These are phyloP conservation scores for Agrotis puta DNA, from an alignment of 2,888 invertebrate species.

Conservation along the genomic window DNA sequence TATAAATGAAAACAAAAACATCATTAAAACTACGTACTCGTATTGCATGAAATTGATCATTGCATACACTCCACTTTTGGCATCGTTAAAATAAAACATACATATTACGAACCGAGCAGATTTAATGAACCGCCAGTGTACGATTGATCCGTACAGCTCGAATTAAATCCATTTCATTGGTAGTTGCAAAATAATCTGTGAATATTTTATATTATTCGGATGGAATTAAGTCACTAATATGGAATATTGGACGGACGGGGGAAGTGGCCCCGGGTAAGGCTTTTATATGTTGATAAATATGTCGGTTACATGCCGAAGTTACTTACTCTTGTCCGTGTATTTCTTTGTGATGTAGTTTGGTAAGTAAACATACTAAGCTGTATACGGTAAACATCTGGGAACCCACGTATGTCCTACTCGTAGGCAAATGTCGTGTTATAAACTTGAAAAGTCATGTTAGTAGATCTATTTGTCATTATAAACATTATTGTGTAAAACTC, in stretches of 20 bases:
- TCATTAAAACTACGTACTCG: constrained; percentile 16
- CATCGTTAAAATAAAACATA: constrained; percentile 27
- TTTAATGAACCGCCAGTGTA: constrained; percentile 50
- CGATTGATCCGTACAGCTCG: constrained; percentile 19
- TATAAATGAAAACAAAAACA: constrained; percentile 29
- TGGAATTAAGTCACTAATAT: constrained; percentile 51
- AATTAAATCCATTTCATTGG: constrained; percentile 41
- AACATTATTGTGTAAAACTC: too few species aligned
- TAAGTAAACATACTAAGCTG: neutral
- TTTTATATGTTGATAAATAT: constrained; percentile 50
- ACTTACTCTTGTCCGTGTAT: constrained; percentile 32
- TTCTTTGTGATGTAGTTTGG: constrained; percentile 33
- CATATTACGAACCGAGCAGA: constrained; percentile 13
- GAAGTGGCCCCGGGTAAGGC: constrained; percentile 38
- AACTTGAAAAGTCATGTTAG: too few species aligned
- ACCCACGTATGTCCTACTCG: neutral
- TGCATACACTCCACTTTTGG: constrained; percentile 23
- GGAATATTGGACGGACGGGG: constrained; percentile 20
- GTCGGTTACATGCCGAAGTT: constrained; percentile 46
- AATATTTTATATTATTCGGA: constrained; percentile 47
- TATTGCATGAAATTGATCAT: constrained; percentile 38
- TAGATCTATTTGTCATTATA: too few species aligned
- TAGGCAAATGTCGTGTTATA: too few species aligned
- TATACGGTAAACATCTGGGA: too few species aligned
- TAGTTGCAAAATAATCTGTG: constrained; percentile 46